A percentile compares a stretch with the other conserved stretches of the same genome.
Conservation (phyloP, 2,113 vertebrate genomes). For the Tiliqua scincoides region DNA sequence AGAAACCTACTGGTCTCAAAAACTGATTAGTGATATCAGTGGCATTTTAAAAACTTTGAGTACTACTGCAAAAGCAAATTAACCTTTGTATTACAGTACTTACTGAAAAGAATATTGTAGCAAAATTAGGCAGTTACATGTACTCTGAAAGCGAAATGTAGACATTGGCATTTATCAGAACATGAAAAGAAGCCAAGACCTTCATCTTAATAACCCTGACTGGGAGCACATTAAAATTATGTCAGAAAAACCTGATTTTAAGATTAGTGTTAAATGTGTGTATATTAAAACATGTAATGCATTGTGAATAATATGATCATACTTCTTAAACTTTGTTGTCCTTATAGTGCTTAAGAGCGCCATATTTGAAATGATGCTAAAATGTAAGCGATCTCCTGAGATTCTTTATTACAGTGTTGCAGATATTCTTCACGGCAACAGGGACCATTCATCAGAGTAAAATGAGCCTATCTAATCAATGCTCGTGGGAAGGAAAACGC, state of each 20-base stretch:
- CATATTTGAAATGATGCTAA: neutral
- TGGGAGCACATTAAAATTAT: neutral
- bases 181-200: neutral
- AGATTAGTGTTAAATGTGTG: too few relatives aligned
- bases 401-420: neutral
- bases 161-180: conserved; percentile 1
- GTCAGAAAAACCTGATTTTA: neutral
- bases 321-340: neutral
- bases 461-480: neutral
- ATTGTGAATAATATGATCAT: neutral
- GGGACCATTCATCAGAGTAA: neutral
- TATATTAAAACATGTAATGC: neutral
- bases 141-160: neutral
- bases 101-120: neutral
- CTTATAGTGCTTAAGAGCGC: neutral
- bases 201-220: neutral
- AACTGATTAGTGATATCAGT: neutral
- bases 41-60: neutral
- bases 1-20: neutral
- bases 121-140: neutral
- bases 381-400: too few relatives aligned
- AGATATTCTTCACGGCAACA: neutral
- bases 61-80: neutral
- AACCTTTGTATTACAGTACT: neutral
- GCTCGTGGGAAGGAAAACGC: neutral